Evolutionary conservation across 2,113 vertebrate genomes (phyloP), one percentile per base, ranked within the genome.

Genomic region (Arothron firmamentum): DNA sequence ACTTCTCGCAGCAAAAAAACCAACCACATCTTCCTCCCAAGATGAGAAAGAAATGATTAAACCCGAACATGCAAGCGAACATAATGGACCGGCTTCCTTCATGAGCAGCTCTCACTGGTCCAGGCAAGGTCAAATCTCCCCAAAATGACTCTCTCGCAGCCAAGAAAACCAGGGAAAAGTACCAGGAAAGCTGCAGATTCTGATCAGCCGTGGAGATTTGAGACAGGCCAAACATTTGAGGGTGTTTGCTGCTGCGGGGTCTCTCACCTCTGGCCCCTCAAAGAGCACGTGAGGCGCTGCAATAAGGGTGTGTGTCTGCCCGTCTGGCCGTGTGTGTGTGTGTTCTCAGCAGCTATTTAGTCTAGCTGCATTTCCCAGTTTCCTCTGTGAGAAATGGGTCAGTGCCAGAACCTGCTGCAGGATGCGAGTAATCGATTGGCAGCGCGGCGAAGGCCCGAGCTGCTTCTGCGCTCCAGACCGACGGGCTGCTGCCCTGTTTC

Each of bases 361-460:
- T 74, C 61, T 67, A 62, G 77, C 72, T 76, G 61, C 46, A 58
- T 79, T 67, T 81, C 70, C 56, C 56, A 59, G 62, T 3, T 52
- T 76, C 51, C 56, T 61, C 49, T 59, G 64, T 70, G 66, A 77
- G 80, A 81, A 84, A 82, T 78, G 78, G 73, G 79, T 79, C 83
- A 78, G 47, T 61, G 47, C 3, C 47, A 38, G 65, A 50, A 74
- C 69, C 82, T 71, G 72, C 68, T 60, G 67, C 42, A 61, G 63
- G 14, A 73, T 54, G 67, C 50, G 60, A 49, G 19, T 21, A 60
- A 38, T 74, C 67, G 54, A 63, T 74, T 20, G 49, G 14, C 52
- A 61, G 48, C 53, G 53, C 11, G 2, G 34, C 34, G 3, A 38
- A 38, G 1, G 34, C 71, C 65, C 58, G 64, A 28, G 25, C 25